Percentiles rank a stretch among this genome's conserved stretches.
Conservation (phyloP, 2,888 invertebrate species). For the Agrypnus murinus region DNA sequence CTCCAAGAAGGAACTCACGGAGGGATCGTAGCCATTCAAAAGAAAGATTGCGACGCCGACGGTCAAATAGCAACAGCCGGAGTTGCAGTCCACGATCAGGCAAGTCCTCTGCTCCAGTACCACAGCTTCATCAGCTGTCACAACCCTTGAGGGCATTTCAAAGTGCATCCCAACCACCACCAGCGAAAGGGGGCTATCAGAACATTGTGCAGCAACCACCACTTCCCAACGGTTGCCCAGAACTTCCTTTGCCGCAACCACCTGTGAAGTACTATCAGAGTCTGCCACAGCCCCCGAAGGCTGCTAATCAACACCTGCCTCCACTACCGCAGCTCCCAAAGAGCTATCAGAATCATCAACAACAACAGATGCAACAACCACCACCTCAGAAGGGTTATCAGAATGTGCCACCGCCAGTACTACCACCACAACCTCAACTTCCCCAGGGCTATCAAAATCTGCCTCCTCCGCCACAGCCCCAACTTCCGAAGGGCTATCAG, state of each 20-base stretch:
- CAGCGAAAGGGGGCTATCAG: slow-evolving; percentile 57
- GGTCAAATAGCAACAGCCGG: slow-evolving; percentile 64
- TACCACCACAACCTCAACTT: slow-evolving; percentile 63
- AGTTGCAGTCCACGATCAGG: slow-evolving; percentile 61
- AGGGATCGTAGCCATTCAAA: slow-evolving; percentile 57
- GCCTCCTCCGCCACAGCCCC: slow-evolving; percentile 57
- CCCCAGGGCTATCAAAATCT: slow-evolving; percentile 63
- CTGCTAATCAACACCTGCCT: slow-evolving; percentile 39
- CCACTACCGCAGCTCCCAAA: slow-evolving; percentile 55
- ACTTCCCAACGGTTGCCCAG: slow-evolving; percentile 56
- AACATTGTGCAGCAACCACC: slow-evolving; percentile 38
- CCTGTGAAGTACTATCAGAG: slow-evolving; percentile 59
- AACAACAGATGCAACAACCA: slow-evolving; percentile 55
- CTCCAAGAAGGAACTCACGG: slow-evolving; percentile 58
- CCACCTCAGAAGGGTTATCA: slow-evolving; percentile 56
- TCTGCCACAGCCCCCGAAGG: slow-evolving; percentile 51
- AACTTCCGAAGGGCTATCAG: slow-evolving; percentile 60
- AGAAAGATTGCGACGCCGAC: slow-evolving; percentile 64
- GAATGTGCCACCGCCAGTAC: slow-evolving; percentile 65
- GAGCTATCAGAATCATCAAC: slow-evolving; percentile 39
- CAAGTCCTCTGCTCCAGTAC: slow-evolving; percentile 53
- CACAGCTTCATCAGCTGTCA: slow-evolving; percentile 53
- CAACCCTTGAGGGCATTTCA: slow-evolving; percentile 51
- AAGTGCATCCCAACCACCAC: background rate
- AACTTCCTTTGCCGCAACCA: slow-evolving; percentile 56